A percentile compares a stretch with the other conserved stretches of the same genome.
These are phyloP conservation scores for Sycobia sp. DNA, from an alignment of 1,140 invertebrate species.

Conservation along the genomic window DNA sequence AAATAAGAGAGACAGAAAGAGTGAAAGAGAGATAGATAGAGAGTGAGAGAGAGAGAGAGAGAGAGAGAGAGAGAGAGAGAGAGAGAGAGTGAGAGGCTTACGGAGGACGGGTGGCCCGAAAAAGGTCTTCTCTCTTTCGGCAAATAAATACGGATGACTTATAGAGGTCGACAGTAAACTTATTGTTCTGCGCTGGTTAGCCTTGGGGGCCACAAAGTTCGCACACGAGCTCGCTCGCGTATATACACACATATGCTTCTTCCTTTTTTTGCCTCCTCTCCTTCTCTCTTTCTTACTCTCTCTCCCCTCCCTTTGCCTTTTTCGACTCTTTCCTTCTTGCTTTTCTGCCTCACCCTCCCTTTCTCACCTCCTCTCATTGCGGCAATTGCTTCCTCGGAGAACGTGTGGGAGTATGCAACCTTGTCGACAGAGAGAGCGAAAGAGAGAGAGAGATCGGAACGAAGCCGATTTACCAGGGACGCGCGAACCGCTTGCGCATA, in stretches of 20 bases:
- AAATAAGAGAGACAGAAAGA: too few species aligned
- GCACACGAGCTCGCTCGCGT: slow-evolving; percentile 3
- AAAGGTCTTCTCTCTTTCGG: slow-evolving; percentile 32
- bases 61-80: neutral
- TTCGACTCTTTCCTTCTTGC: neutral
- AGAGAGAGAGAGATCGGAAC: slow-evolving; percentile 13
- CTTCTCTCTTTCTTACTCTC: neutral
- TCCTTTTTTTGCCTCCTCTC: neutral
- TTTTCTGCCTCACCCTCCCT: neutral
- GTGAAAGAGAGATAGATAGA: too few species aligned
- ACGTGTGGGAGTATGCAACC: slow-evolving; percentile 27
- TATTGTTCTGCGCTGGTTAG: slow-evolving; percentile 35
- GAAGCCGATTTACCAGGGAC: slow-evolving; percentile 29
- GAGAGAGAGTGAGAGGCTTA: too few species aligned
- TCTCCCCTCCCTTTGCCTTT: neutral
- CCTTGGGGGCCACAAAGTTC: slow-evolving; percentile 30
- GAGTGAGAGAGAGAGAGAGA: neutral
- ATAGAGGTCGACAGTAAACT: slow-evolving; percentile 37
- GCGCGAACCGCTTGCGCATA: too few species aligned
- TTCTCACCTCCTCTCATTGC: slow-evolving; percentile 14
- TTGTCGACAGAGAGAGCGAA: neutral
- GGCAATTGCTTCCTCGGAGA: slow-evolving; percentile 21
- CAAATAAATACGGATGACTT: slow-evolving; percentile 37
- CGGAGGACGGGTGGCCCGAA: too few species aligned
- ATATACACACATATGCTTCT: slow-evolving; percentile 9